Evolutionary conservation across 2,888 invertebrate species (phyloP).

Genomic region (Drosophila prolongata): DNA sequence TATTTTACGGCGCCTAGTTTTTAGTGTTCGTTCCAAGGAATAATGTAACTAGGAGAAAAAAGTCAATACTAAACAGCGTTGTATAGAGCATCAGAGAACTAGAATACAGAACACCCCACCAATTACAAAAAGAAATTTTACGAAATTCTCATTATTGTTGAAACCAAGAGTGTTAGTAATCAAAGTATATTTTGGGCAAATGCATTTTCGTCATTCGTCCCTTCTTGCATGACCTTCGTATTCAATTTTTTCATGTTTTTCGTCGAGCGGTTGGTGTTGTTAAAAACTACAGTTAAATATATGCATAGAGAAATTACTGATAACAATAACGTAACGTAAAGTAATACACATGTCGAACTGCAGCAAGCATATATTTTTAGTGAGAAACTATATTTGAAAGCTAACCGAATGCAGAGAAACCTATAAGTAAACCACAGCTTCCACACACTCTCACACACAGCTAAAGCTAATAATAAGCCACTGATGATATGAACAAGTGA

Average conservation of each 20-base stretch:
- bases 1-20: constrained; percentile 73
- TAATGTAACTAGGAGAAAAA: constrained; percentile 27
- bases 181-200: constrained; percentile 56
- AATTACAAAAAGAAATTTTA: constrained; percentile 54
- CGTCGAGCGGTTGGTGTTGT: constrained; percentile 61
- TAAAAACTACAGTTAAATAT: constrained; percentile 62
- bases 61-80: constrained; percentile 20
- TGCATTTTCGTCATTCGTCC: constrained; percentile 61
- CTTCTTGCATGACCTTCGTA: constrained; percentile 64
- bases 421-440: constrained; percentile 39
- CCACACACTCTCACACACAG: constrained; percentile 42
- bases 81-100: constrained; percentile 51
- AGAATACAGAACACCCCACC: constrained; percentile 72
- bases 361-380: constrained; percentile 64
- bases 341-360: constrained; percentile 34
- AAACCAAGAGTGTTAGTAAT: constrained; percentile 31
- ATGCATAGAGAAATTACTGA: constrained; percentile 42
- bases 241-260: constrained; percentile 61
- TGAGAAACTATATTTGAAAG: constrained; percentile 56
- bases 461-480: constrained; percentile 46
- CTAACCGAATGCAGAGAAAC: constrained; percentile 38
- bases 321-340: constrained; percentile 30
- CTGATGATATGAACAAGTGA: constrained; percentile 26
- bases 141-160: constrained; percentile 46
- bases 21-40: constrained; percentile 73